These are phyloP conservation scores for Tinamus major DNA, from an alignment of 2,797 vertebrate species.

Conservation along the genomic window DNA sequence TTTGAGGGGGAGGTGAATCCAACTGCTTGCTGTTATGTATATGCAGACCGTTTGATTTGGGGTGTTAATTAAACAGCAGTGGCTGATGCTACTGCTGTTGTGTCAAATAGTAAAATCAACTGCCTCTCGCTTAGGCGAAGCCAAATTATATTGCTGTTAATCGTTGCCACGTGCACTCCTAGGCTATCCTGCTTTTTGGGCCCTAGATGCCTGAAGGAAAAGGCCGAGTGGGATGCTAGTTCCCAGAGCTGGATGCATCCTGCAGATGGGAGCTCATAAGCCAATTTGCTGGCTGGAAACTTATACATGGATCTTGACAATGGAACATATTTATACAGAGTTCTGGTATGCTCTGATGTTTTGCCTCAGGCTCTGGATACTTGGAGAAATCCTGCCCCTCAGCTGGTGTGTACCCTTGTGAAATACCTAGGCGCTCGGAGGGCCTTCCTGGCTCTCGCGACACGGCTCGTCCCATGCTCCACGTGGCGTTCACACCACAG, in stretches of 20 bases:
- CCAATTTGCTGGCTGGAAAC: constrained; percentile 59
- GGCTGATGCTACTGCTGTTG: not conserved
- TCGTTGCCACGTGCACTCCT: not conserved
- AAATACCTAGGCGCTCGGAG: not conserved
- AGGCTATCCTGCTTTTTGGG: not conserved
- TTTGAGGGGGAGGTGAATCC: not conserved
- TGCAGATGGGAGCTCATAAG: constrained; percentile 44
- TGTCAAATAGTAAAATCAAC: not conserved
- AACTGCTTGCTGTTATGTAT: not conserved
- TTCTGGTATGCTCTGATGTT: constrained; percentile 65
- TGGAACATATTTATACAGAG: constrained; percentile 64
- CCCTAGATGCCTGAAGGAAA: not conserved
- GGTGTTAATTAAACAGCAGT: constrained; percentile 4
- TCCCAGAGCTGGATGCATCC: constrained; percentile 24
- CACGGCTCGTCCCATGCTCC: not conserved
- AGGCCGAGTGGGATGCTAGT: constrained; percentile 14
- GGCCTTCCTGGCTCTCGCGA: not conserved
- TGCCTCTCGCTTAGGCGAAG: not conserved
- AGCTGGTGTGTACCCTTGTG: not conserved
- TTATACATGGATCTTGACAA: constrained; percentile 56
- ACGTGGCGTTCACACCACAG: not conserved
- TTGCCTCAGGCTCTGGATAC: constrained; percentile 49
- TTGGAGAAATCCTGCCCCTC: constrained; percentile 7
- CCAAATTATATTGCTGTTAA: not conserved
- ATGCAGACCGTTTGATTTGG: not conserved